A percentile compares a stretch with the other conserved stretches of the same genome.
Evolutionary conservation across 2,797 vertebrate genomes (phyloP).

Genomic region (Octomys mimax): DNA sequence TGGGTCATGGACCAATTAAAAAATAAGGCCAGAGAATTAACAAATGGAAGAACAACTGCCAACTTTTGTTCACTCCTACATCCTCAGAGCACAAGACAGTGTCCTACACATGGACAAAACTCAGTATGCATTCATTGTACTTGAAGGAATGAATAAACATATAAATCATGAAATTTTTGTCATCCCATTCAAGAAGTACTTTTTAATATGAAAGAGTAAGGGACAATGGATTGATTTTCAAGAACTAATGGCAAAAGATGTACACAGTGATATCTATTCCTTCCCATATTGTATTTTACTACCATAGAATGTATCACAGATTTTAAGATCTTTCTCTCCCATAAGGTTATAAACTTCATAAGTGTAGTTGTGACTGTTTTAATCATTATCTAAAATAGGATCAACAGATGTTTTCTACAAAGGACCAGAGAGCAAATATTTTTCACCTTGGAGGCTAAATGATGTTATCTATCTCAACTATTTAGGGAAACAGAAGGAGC

Average conservation of each 20-base stretch:
- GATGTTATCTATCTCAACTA: not conserved
- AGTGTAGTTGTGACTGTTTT: not conserved
- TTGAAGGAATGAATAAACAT: not conserved
- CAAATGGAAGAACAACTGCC: not conserved
- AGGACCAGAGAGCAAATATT: not conserved
- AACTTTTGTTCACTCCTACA: not conserved
- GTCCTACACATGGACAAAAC: not conserved
- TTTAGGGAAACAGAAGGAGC: not conserved
- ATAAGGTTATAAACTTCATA: not conserved
- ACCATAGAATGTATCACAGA: not conserved
- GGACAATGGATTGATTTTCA: not conserved
- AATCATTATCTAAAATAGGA: not conserved
- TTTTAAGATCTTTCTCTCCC: not conserved
- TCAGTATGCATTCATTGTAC: not conserved
- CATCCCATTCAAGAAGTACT: not conserved
- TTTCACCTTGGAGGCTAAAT: not conserved
- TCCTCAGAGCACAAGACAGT: not conserved
- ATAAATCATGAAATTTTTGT: not conserved
- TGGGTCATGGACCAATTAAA: not conserved
- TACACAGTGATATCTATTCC: not conserved
- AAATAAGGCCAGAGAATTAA: not conserved
- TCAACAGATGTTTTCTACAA: not conserved
- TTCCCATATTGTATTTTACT: not conserved
- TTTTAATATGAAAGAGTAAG: conserved; percentile 6
- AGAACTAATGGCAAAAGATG: not conserved